Evolutionary conservation across 2,888 invertebrate species (phyloP).

Genomic region (Galerucella calmariensis): DNA sequence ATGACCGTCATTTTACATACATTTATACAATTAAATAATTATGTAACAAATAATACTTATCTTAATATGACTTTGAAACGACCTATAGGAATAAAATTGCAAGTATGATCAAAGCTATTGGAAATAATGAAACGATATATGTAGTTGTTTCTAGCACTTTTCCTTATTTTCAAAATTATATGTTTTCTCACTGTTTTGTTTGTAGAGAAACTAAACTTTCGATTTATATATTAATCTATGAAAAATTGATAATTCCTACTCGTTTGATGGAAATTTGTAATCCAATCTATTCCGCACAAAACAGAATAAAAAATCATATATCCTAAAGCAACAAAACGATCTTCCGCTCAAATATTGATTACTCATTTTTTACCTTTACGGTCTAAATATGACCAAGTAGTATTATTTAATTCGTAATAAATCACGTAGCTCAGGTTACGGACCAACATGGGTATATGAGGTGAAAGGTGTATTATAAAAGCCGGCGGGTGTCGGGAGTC

Average conservation of each 20-base stretch:
- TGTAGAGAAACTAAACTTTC: no score
- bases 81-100: no score
- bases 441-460: neutral
- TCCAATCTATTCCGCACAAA: neutral
- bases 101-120: no score
- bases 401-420: constrained; percentile 23
- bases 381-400: constrained; percentile 23
- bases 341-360: constrained; percentile 14
- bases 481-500: neutral
- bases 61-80: no score
- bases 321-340: constrained; percentile 1
- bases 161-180: no score
- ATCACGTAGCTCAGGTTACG: neutral
- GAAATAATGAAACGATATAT: no score
- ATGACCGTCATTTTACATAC: no score
- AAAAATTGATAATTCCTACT: neutral
- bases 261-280: neutral
- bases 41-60: no score
- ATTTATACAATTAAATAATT: no score
- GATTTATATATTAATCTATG: no score
- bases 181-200: no score
- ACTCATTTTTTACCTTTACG: constrained; percentile 22
- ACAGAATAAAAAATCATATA: neutral
- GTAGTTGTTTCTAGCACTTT: no score
- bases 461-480: constrained; percentile 7